phyloP scores from a whole-genome alignment of 1,140 invertebrate species.

The Scaptomyza graminum region DNA sequence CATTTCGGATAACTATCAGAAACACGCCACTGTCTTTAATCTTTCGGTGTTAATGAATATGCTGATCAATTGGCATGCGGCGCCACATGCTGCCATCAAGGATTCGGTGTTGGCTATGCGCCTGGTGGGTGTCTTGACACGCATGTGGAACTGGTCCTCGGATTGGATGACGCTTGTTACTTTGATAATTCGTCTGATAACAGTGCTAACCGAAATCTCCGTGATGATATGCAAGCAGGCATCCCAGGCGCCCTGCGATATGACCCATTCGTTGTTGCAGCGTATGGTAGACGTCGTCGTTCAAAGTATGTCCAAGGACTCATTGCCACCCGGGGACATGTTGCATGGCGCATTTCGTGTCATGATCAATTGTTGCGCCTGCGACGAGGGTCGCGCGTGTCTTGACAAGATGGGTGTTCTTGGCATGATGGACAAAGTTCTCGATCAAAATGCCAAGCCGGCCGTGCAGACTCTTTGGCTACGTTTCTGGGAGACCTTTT shows the following conservation, averaged over 20 bases:
- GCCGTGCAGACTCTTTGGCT: conserved; percentile 84
- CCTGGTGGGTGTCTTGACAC: conserved; percentile 35
- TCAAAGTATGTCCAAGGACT: conserved; percentile 36
- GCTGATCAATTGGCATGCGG: conserved; percentile 61
- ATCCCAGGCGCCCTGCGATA: conserved; percentile 27
- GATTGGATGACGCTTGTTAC: conserved; percentile 57
- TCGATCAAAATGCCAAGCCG: conserved; percentile 23
- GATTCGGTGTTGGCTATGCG: conserved; percentile 38
- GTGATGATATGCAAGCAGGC: conserved; percentile 69
- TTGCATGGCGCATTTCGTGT: conserved; percentile 46
- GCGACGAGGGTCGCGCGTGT: conserved; percentile 60
- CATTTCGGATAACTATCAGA: conserved; percentile 3
- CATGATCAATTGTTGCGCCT: conserved; percentile 73
- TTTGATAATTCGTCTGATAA: conserved; percentile 45
- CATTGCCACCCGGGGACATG: background rate
- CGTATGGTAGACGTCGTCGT: conserved; percentile 38
- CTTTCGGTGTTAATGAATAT: conserved; percentile 55
- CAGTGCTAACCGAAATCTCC: conserved; percentile 68
- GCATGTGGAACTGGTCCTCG: conserved; percentile 72
- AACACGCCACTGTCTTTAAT: too few relatives aligned
- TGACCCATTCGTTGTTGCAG: conserved; percentile 49
- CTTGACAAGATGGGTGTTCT: conserved; percentile 78
- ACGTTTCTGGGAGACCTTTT: conserved; percentile 84
- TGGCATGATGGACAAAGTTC: conserved; percentile 79
- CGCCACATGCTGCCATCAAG: conserved; percentile 40